Percentiles rank a stretch among this genome's conserved stretches.
phyloP scores from a whole-genome alignment of 2,113 vertebrate species.

The Rhinoptilus africanus region DNA sequence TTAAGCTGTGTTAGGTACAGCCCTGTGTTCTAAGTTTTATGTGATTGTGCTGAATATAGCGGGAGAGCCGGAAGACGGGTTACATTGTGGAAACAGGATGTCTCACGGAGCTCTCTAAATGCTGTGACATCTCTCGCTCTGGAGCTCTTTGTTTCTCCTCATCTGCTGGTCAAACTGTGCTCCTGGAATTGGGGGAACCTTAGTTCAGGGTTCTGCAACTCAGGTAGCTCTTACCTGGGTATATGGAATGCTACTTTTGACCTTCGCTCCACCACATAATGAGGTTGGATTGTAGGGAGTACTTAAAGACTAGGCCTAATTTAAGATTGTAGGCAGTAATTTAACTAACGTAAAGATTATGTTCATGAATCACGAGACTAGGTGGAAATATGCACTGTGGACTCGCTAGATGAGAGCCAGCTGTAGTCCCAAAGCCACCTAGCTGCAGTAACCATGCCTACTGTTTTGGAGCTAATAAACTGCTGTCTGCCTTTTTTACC shows the following conservation, averaged over 20 bases:
- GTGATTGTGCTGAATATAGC: fast-evolving
- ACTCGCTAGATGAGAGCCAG: background rate
- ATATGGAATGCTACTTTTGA: background rate
- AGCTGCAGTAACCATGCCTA: background rate
- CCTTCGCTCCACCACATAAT: background rate
- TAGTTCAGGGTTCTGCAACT: background rate
- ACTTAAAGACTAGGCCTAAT: background rate
- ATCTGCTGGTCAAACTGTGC: background rate
- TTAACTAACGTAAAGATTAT: background rate
- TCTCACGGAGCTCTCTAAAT: background rate
- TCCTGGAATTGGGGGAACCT: background rate
- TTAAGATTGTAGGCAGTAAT: background rate
- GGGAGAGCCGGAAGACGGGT: background rate
- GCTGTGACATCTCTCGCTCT: fast-evolving
- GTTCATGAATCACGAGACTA: background rate
- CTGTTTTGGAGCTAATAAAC: background rate
- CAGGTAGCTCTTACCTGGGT: background rate
- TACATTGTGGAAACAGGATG: fast-evolving
- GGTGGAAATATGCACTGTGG: background rate
- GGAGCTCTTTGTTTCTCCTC: background rate
- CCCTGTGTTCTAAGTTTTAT: background rate
- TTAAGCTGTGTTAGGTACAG: background rate
- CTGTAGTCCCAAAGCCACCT: background rate
- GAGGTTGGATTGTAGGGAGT: background rate
- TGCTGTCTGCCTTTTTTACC: background rate